Conservation (phyloP, 2,888 invertebrate species). For the Kryphioiulus occultus region DNA sequence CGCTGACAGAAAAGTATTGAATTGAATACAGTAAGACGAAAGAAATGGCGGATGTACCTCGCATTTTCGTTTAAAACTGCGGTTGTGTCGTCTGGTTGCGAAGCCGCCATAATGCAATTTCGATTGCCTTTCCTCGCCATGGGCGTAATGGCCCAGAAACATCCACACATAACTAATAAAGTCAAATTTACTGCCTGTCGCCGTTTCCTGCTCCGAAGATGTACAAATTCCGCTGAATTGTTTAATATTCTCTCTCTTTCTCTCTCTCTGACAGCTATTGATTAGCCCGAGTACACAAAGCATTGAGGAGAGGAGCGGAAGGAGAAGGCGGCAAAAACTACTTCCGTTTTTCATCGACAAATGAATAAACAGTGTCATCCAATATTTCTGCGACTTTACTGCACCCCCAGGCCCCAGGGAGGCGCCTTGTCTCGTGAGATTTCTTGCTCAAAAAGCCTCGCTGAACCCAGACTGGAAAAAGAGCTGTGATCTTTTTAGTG, state of each 20-base stretch:
- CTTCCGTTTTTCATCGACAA: conserved; percentile 1
- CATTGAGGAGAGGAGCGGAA: background rate
- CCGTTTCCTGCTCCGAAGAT: background rate
- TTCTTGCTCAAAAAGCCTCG: background rate
- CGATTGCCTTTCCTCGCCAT: background rate
- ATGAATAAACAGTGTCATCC: conserved; percentile 35
- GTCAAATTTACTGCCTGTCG: conserved; percentile 35
- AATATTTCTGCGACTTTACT: conserved; percentile 2
- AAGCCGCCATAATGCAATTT: background rate
- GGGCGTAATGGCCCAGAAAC: background rate
- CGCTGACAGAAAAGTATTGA: too few relatives aligned
- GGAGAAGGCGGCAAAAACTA: conserved; percentile 24
- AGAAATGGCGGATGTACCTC: too few relatives aligned
- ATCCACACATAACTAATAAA: conserved; percentile 19
- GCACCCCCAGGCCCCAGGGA: background rate
- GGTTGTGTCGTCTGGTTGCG: background rate
- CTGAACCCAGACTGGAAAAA: background rate
- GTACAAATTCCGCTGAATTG: conserved; percentile 1
- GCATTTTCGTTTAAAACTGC: background rate
- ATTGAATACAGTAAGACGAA: too few relatives aligned
- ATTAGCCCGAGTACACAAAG: conserved; percentile 1
- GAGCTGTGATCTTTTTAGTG: background rate
- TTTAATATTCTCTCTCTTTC: conserved; percentile 26
- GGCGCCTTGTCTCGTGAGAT: background rate
- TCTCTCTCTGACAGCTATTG: conserved; percentile 31